A percentile compares a stretch with the other conserved stretches of the same genome.
These are phyloP conservation scores for Melolontha melolontha DNA, from an alignment of 2,888 invertebrate species.

Conservation along the genomic window DNA sequence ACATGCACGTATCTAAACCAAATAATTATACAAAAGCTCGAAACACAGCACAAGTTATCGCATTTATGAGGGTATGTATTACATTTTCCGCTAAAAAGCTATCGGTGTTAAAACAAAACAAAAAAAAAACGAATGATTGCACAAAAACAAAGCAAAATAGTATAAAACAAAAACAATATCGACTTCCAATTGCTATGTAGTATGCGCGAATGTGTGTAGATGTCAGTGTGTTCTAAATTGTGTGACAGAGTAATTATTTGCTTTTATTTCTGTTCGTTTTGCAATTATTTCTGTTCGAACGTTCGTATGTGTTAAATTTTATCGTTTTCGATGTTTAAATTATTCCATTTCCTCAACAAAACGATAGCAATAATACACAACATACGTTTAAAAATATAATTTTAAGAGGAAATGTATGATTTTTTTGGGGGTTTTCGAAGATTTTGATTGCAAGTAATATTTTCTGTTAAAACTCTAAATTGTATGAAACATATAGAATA, in stretches of 20 bases:
- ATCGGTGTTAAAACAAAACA: slow-evolving; percentile 60
- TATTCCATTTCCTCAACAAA: slow-evolving; percentile 21
- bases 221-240: slow-evolving; percentile 15
- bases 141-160: slow-evolving; percentile 8
- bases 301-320: slow-evolving; percentile 9
- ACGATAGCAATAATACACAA: slow-evolving; percentile 30
- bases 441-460: too few species aligned
- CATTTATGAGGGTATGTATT: slow-evolving; percentile 49
- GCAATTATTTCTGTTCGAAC: slow-evolving; percentile 17
- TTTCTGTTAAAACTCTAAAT: too few species aligned
- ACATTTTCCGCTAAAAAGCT: slow-evolving; percentile 49
- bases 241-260: slow-evolving; percentile 40
- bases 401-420: too few species aligned
- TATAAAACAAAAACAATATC: slow-evolving; percentile 52
- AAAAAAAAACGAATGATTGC: slow-evolving; percentile 55
- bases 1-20: too few species aligned
- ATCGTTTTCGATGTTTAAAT: slow-evolving; percentile 22
- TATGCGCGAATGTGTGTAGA: slow-evolving; percentile 43
- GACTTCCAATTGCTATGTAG: slow-evolving; percentile 60
- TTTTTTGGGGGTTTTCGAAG: too few species aligned
- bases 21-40: too few species aligned
- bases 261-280: slow-evolving; percentile 45
- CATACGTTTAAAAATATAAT: slow-evolving; percentile 6
- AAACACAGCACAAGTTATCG: neutral
- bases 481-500: too few species aligned